These are phyloP conservation scores for Drymonia ruficornis DNA, from an alignment of 2,888 invertebrate genomes.

Conservation along the genomic window DNA sequence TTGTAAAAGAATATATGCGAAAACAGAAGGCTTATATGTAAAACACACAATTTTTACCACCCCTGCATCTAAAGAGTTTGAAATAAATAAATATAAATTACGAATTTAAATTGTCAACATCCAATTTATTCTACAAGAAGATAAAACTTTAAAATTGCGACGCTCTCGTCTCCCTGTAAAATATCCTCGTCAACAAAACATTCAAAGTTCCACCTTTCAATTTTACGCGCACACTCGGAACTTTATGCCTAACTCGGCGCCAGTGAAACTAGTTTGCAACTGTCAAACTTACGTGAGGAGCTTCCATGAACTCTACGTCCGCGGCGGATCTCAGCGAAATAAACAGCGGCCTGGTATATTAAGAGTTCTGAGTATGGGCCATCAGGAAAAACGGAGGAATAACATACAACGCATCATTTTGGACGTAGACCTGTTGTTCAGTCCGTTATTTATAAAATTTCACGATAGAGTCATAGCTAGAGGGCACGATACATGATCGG, in stretches of 20 bases:
- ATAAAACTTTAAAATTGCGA: background rate
- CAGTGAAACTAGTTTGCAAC: background rate
- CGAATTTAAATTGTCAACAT: no score
- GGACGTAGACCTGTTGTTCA: slow-evolving; percentile 27
- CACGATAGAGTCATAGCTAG: background rate
- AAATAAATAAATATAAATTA: no score
- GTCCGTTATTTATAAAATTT: slow-evolving; percentile 16
- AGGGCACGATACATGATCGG: background rate
- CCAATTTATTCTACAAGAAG: no score
- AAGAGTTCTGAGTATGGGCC: slow-evolving; percentile 6
- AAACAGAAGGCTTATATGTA: no score
- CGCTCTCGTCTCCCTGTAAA: background rate
- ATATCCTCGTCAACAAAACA: background rate
- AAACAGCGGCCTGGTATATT: slow-evolving; percentile 7
- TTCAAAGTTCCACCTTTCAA: slow-evolving; percentile 38
- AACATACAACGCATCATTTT: slow-evolving; percentile 25
- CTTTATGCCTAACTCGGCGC: slow-evolving; percentile 25
- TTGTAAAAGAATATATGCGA: no score
- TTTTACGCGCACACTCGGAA: slow-evolving; percentile 40
- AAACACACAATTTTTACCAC: no score
- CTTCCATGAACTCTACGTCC: background rate
- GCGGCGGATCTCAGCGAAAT: slow-evolving; percentile 2
- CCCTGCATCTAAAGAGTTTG: no score
- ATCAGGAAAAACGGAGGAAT: background rate
- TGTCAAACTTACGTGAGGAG: background rate